Evolutionary conservation across 1,140 invertebrate genomes (phyloP), one percentile per base, ranked within the genome.

Genomic region (Sesamia nonagrioides): DNA sequence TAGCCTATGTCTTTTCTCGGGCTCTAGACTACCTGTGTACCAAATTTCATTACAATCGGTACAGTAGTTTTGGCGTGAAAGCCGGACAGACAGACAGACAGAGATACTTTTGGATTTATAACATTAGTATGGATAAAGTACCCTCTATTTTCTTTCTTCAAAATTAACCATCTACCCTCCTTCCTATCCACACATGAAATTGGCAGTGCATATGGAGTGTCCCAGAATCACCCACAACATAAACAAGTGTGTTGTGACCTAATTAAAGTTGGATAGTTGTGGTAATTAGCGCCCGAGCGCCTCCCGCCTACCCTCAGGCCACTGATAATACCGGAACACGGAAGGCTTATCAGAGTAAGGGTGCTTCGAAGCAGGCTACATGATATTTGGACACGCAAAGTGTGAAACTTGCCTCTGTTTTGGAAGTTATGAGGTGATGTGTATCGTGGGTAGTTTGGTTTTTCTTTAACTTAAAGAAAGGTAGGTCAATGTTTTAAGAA

Each of bases 321-420:
- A 63, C 80, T 82, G 83, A 86, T 85, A 85, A 82, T 74, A 83
- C 60, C 66, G 81, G 66, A 86, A 82, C 85, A 81, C 83, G 83
- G 81, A 75, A 80, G 74, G 71, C 85, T 86, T 86, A 86, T 84
- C 85, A 83, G 74, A 54, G 21, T 40, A 77, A 77, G 75, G 61
- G 61, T 58, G 61, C 75, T 77, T 69, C 61, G 58, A 77, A 42
- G 45, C 50, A 37, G 73, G 63, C 56, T 63, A 77, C 75, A 77
- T 68, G 75, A 68, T 78, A 72, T 71, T 50, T 61, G 52, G 68
- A 71, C 77, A 78, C 77, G 77, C 77, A 35, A 75, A 63, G 73
- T 75, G 73, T 63, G 73, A 75, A 75, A 52, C 58, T 63, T 48
- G 66, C 66, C 42, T 69, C 66, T 48, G 45, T 50, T 69, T 75